Percentiles rank a stretch among this genome's conserved stretches.
Conservation (phyloP, 2,113 vertebrate species). For the Anolis sagrei region DNA sequence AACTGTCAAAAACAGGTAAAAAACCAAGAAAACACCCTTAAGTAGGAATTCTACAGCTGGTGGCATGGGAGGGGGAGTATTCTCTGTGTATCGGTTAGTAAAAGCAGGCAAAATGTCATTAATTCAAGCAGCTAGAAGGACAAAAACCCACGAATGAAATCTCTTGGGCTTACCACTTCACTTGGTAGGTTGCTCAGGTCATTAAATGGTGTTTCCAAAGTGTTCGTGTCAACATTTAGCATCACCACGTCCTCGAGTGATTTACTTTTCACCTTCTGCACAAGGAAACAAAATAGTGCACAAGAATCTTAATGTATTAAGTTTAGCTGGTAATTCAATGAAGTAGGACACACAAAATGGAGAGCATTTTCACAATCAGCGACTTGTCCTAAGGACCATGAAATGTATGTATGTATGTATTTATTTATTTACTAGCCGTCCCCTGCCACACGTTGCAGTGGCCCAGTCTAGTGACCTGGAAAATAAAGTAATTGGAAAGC, state of each 20-base stretch:
- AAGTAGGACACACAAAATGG: conserved; percentile 9
- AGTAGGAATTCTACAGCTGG: conserved; percentile 47
- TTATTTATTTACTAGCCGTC: too few relatives aligned
- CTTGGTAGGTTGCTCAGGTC: conserved; percentile 92
- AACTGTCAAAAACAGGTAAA: conserved; percentile 61
- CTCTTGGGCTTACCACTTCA: conserved; percentile 88
- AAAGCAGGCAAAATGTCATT: conserved; percentile 36
- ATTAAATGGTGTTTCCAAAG: conserved; percentile 92
- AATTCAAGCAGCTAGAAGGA: conserved; percentile 48
- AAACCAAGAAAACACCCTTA: conserved; percentile 36
- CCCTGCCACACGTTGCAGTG: too few relatives aligned
- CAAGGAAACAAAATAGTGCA: conserved; percentile 31
- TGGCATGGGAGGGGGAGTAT: neutral
- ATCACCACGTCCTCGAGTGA: conserved; percentile 95
- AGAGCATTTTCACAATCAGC: neutral
- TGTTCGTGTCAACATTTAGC: conserved; percentile 95
- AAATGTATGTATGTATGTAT: too few relatives aligned
- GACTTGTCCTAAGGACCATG: neutral
- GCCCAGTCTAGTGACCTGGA: too few relatives aligned
- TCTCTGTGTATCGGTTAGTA: conserved; percentile 56
- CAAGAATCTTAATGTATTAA: conserved; percentile 47
- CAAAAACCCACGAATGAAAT: conserved; percentile 29
- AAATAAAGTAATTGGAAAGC: too few relatives aligned
- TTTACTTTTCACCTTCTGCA: conserved; percentile 88
- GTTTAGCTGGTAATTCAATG: conserved; percentile 12